Conservation (phyloP, 1,140 invertebrate species). For the Drosophila pseudoobscura region DNA sequence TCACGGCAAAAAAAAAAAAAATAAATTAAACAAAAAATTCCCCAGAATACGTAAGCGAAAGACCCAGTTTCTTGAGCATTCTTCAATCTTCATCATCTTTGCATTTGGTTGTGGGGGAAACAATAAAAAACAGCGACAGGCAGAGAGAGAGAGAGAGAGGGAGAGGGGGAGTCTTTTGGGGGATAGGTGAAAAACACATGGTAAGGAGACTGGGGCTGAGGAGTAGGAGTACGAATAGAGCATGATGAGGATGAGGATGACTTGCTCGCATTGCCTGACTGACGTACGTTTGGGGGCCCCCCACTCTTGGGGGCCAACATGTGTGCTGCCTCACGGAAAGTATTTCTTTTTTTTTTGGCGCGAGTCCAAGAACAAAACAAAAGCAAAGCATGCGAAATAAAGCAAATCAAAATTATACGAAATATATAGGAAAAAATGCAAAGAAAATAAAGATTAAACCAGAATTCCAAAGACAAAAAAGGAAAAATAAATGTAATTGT, state of each 20-base stretch:
- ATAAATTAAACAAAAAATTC: constrained; percentile 12
- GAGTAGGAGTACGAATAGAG: no score
- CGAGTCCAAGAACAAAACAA: constrained; percentile 58
- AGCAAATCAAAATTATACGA: constrained; percentile 25
- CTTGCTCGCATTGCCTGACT: constrained; percentile 6
- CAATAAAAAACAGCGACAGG: no score
- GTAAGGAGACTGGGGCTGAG: no score
- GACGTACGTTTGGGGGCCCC: constrained; percentile 4
- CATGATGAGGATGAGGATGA: no score
- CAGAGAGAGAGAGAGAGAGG: no score
- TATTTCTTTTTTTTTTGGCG: constrained; percentile 52
- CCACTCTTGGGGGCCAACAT: constrained; percentile 6
- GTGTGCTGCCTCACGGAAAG: constrained; percentile 28
- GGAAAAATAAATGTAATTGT: constrained; percentile 23
- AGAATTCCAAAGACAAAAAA: no score
- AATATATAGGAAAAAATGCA: constrained; percentile 4
- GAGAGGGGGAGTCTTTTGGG: no score
- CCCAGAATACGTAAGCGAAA: constrained; percentile 7
- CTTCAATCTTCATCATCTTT: constrained; percentile 8
- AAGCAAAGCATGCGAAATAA: constrained; percentile 20
- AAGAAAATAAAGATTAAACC: background rate
- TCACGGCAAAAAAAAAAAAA: constrained; percentile 12
- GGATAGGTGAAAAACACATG: no score
- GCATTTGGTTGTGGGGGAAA: no score
- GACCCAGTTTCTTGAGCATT: constrained; percentile 5